Evolutionary conservation across 2,888 invertebrate genomes (phyloP).

Genomic region (Hyles lineata): DNA sequence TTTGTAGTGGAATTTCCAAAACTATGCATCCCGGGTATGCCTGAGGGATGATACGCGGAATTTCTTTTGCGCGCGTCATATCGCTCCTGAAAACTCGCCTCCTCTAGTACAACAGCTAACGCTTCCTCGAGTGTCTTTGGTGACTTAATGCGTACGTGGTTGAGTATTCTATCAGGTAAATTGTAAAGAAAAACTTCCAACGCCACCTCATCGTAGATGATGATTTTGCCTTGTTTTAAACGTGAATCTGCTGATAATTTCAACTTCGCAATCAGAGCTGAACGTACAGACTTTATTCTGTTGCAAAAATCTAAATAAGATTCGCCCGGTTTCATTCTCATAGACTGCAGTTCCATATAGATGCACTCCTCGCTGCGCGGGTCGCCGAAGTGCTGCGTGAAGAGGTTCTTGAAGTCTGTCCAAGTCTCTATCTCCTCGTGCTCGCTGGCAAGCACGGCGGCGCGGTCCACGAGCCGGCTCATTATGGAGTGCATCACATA

Average conservation of each 20-base stretch:
- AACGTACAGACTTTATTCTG: not conserved
- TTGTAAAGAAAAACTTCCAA: not conserved
- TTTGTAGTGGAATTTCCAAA: too few species aligned
- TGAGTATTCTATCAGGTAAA: not conserved
- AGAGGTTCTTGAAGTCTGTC: not conserved
- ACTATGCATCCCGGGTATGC: not conserved
- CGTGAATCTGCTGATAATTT: not conserved
- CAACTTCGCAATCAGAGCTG: not conserved
- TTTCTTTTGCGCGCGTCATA: not conserved
- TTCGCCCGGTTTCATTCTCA: not conserved
- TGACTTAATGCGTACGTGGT: not conserved
- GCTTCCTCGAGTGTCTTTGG: not conserved
- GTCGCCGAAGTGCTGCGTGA: not conserved
- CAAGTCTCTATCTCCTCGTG: not conserved
- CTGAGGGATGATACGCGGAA: not conserved
- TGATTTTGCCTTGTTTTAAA: not conserved
- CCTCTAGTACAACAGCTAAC: not conserved
- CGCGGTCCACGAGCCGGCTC: not conserved
- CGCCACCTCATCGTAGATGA: not conserved
- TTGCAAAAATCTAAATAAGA: not conserved
- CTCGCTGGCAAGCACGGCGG: not conserved
- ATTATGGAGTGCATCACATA: not conserved
- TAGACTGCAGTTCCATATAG: not conserved
- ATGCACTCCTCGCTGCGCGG: not conserved
- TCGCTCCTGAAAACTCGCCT: not conserved